A percentile compares a stretch with the other conserved stretches of the same genome.
Evolutionary conservation across 2,888 invertebrate species (phyloP).

Genomic region (Drosophila niveifrons): DNA sequence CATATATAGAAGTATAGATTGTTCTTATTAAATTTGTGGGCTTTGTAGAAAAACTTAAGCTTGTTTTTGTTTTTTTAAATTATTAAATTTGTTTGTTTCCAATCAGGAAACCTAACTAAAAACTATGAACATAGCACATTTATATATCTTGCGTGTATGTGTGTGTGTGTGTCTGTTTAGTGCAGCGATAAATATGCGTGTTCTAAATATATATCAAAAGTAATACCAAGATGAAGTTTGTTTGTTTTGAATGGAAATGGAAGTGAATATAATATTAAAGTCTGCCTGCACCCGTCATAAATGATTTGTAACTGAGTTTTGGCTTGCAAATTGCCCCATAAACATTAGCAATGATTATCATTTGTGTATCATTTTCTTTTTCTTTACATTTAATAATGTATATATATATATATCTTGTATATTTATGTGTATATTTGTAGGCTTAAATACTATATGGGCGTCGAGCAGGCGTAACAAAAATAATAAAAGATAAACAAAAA

Average conservation of each 20-base stretch:
- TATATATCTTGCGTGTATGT: conserved; percentile 20
- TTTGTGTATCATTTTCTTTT: conserved; percentile 35
- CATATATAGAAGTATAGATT: conserved; percentile 48
- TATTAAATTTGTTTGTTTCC: conserved; percentile 52
- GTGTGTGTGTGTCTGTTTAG: conserved; percentile 61
- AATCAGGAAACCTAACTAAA: conserved; percentile 74
- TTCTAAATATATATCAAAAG: conserved; percentile 31
- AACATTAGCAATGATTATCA: conserved; percentile 53
- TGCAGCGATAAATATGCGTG: conserved; percentile 72
- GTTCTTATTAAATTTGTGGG: conserved; percentile 62
- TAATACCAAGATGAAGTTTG: conserved; percentile 42
- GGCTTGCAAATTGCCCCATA: conserved; percentile 76
- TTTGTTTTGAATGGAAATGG: conserved; percentile 18
- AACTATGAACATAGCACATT: conserved; percentile 80
- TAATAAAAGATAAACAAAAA: conserved; percentile 60
- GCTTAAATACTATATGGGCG: conserved; percentile 69
- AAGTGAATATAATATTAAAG: conserved; percentile 20
- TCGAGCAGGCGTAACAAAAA: conserved; percentile 73
- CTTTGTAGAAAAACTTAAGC: conserved; percentile 78
- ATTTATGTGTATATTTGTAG: conserved; percentile 38
- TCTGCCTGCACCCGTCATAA: conserved; percentile 51
- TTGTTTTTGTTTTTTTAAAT: conserved; percentile 53
- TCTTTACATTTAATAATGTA: conserved; percentile 26
- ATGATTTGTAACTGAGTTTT: conserved; percentile 70
- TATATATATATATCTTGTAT: conserved; percentile 34